phyloP scores from a whole-genome alignment of 2,797 vertebrate genomes.

The Setipinna tenuifilis region DNA sequence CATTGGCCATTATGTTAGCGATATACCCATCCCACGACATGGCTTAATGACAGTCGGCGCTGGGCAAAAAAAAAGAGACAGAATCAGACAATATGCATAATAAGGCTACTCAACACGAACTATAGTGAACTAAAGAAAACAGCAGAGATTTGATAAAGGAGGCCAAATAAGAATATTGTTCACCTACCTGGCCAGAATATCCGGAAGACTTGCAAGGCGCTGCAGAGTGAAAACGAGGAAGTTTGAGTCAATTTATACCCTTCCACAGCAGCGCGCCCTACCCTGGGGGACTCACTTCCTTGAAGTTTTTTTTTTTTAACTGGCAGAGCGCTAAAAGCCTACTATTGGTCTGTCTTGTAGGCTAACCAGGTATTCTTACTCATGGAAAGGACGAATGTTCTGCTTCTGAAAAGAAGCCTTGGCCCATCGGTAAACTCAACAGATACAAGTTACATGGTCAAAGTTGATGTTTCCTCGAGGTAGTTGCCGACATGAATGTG shows the following conservation, averaged over 20 bases:
- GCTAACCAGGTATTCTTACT: no score
- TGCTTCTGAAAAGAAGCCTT: no score
- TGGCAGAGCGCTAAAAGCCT: not conserved
- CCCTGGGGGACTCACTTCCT: constrained; percentile 48
- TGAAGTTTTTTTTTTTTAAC: constrained; percentile 5
- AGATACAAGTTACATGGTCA: no score
- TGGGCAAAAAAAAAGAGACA: not conserved
- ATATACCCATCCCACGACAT: constrained; percentile 57
- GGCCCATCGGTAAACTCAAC: no score
- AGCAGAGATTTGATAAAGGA: not conserved
- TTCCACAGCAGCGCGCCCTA: constrained; percentile 30
- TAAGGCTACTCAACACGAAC: no score
- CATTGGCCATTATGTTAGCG: constrained; percentile 17
- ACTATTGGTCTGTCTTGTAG: no score
- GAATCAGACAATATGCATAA: no score
- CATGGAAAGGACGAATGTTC: no score
- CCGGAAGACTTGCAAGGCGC: constrained; percentile 41
- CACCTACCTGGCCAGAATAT: constrained; percentile 30
- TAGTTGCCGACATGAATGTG: no score
- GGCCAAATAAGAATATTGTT: not conserved
- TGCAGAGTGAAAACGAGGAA: constrained; percentile 53
- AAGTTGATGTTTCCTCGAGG: no score
- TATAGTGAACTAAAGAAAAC: not conserved
- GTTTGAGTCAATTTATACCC: constrained; percentile 47
- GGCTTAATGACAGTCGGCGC: not conserved